Conservation (phyloP, 2,888 invertebrate genomes). For the Xestobium rufovillosum region DNA sequence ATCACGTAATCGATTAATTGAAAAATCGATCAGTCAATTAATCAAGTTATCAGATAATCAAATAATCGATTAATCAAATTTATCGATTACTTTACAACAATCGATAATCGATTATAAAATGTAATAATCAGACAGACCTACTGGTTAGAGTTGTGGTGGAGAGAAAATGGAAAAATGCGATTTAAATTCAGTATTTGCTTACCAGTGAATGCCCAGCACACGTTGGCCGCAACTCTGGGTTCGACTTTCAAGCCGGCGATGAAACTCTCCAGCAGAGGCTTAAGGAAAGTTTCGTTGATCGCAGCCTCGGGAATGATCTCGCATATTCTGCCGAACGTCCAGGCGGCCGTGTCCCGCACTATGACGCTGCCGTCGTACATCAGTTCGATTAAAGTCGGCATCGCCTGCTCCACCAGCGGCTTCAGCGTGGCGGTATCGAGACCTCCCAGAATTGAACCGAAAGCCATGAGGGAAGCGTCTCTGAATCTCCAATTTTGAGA, state of each 20-base stretch:
- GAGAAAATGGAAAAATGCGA: no score
- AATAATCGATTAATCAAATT: no score
- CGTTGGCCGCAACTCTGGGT: slow-evolving; percentile 94
- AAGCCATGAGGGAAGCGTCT: slow-evolving; percentile 98
- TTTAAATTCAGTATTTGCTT: no score
- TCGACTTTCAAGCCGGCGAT: slow-evolving; percentile 85
- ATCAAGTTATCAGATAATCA: no score
- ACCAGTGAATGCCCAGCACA: slow-evolving; percentile 95
- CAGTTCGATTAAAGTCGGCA: slow-evolving; percentile 89
- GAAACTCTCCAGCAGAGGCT: slow-evolving; percentile 71
- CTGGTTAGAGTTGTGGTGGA: no score
- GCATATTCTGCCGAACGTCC: slow-evolving; percentile 97
- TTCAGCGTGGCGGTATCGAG: slow-evolving; percentile 80
- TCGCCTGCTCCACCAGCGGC: slow-evolving; percentile 91
- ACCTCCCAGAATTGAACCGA: slow-evolving; percentile 79
- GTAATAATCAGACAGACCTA: no score
- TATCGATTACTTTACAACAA: no score
- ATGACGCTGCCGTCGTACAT: slow-evolving; percentile 93
- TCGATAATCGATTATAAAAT: no score
- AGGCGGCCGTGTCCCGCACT: slow-evolving; percentile 94
- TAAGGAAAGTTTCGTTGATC: slow-evolving; percentile 77
- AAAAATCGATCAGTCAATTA: no score
- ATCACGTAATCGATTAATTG: no score
- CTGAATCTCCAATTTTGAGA: slow-evolving; percentile 77
- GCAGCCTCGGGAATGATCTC: slow-evolving; percentile 95